Percentiles rank a stretch among this genome's conserved stretches.
Conservation (phyloP, 2,888 invertebrate genomes). For the Mamestra brassicae region DNA sequence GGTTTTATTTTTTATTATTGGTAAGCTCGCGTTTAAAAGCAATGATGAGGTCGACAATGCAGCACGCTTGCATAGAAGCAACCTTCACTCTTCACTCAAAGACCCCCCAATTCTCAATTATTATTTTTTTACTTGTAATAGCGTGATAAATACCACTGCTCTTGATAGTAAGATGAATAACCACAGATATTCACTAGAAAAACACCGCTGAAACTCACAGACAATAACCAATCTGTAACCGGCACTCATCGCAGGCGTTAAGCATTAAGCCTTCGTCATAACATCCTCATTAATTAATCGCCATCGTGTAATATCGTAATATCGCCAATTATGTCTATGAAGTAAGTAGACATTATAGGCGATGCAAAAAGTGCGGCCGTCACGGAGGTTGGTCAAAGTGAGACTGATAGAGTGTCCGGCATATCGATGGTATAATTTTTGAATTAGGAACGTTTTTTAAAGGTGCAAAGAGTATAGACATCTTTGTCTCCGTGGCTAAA, state of each 20-base stretch:
- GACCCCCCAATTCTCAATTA: no score
- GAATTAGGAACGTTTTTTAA: conserved; percentile 36
- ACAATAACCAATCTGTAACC: conserved; percentile 33
- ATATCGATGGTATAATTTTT: conserved; percentile 50
- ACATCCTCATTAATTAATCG: conserved; percentile 57
- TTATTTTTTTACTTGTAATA: no score
- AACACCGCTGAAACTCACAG: conserved; percentile 24
- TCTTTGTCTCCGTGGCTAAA: background rate
- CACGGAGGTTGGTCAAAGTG: conserved; percentile 53
- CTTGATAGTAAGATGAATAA: background rate
- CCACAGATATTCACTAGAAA: background rate
- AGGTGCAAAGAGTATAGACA: background rate
- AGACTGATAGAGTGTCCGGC: conserved; percentile 23
- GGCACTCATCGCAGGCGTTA: conserved; percentile 53
- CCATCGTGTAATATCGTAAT: conserved; percentile 59
- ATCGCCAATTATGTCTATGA: conserved; percentile 58
- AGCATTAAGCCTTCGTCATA: conserved; percentile 45
- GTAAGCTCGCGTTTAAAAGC: no score
- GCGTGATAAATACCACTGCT: no score
- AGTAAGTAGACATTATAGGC: conserved; percentile 59
- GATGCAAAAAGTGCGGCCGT: conserved; percentile 55
- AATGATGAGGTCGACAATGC: no score
- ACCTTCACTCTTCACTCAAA: no score
- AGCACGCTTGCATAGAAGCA: no score
- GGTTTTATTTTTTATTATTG: no score